Evolutionary conservation across 1,140 invertebrate genomes (phyloP), one percentile per base, ranked within the genome.

Genomic region (Microplitis mediator): DNA sequence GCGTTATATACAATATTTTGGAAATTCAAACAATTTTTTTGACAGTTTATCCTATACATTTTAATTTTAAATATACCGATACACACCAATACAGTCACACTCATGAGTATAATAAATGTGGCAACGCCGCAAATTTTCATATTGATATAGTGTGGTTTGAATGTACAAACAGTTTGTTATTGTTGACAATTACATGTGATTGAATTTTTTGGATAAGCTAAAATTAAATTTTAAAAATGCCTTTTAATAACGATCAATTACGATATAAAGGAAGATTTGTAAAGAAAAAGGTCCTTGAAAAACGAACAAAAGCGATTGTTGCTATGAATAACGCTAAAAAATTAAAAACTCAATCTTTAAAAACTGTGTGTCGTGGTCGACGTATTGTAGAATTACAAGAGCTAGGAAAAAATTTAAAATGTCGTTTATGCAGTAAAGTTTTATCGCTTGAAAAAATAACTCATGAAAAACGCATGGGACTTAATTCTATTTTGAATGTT

Each of bases 401-500:
- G 16, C 63, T 74, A 16, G 72, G 16, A 6, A 65, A 66, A 66
- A 74, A 74, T 74, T 61, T 74, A 51, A 70, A 71, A 52, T 73
- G 68, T 66, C 35, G 23, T 34, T 66, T 61, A 6, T 75, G 63
- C 35, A 31, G 50, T 34, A 9, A 67, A 32, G n/a, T 67, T 3
- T 36, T 74, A 11, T 39, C n/a, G 6, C 36, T 70, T 13, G 61
- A 65, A 45, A 70, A 74, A 5, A 70, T 52, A 13, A 35, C 66
- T 2, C 31, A 35, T 14, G 71, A 66, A 60, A 66, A 45, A 65
- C 63, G 35, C 11, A 0, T 60, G 5, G 71, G 71, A 13, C 36
- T 72, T 4, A 54, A 72, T 60, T 72, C 71, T 4, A 16, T 66
- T 4, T 60, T 72, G 34, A 35, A 32, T 11, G 36, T 72, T 31